phyloP scores from a whole-genome alignment of 2,113 vertebrate genomes.

The Notothenia rossii region DNA sequence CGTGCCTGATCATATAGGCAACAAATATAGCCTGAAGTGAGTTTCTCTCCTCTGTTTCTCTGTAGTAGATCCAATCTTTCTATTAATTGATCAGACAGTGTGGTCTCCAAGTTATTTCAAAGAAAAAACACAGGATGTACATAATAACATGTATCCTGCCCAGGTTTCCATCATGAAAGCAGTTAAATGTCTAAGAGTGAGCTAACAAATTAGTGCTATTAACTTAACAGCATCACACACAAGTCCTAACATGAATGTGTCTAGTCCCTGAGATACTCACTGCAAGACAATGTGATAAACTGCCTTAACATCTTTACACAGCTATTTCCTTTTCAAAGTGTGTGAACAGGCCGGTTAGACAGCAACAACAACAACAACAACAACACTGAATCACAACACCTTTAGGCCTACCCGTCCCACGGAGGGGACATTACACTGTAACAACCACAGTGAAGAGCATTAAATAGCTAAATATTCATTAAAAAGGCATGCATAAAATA shows the following conservation, averaged over 20 bases:
- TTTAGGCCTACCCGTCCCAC: too few relatives aligned
- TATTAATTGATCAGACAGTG: not conserved
- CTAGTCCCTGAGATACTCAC: not conserved
- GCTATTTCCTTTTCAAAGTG: constrained; percentile 6
- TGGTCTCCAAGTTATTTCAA: not conserved
- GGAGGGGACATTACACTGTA: too few relatives aligned
- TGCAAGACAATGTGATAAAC: not conserved
- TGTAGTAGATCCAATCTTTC: not conserved
- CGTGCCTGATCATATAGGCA: constrained; percentile 24
- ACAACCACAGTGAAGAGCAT: too few relatives aligned
- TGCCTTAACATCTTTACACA: not conserved
- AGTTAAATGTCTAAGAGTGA: not conserved
- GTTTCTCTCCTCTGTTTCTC: not conserved
- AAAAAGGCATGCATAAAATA: too few relatives aligned
- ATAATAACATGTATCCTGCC: not conserved
- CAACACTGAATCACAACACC: too few relatives aligned
- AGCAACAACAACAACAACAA: too few relatives aligned
- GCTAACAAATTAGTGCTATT: not conserved
- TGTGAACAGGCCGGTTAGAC: not conserved
- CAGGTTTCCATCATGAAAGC: not conserved
- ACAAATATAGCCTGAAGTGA: constrained; percentile 8
- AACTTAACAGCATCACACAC: not conserved
- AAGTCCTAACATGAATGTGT: not conserved
- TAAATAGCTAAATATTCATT: too few relatives aligned
- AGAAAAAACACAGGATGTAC: not conserved